Evolutionary conservation across 2,113 vertebrate species (phyloP).

Genomic region (Hassar affinis): DNA sequence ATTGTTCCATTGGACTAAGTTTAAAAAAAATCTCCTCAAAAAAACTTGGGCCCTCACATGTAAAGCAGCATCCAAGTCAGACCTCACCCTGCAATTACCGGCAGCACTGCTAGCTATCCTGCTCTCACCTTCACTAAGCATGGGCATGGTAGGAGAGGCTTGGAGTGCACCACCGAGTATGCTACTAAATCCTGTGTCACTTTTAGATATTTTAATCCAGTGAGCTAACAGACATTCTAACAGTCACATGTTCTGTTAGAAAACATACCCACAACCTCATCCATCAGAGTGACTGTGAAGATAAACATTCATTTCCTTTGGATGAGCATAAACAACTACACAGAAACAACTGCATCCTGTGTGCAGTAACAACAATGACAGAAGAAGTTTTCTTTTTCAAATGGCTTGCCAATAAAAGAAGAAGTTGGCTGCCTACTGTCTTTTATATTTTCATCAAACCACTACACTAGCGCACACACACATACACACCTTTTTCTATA

Average conservation of each 20-base stretch:
- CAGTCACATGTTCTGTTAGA: conserved; percentile 13
- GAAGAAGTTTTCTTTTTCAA: neutral
- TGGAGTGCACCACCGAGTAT: neutral
- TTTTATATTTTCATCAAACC: conserved; percentile 30
- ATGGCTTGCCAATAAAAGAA: neutral
- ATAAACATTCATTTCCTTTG: conserved; percentile 41
- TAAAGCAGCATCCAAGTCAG: conserved; percentile 55
- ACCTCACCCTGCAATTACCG: conserved; percentile 68
- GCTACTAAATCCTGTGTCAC: conserved; percentile 22
- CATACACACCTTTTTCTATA: conserved; percentile 28
- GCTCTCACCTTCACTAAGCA: conserved; percentile 20
- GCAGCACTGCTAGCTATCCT: conserved; percentile 45
- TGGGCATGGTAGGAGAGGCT: neutral
- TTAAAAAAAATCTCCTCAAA: neutral
- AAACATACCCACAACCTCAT: conserved; percentile 1
- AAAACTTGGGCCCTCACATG: conserved; percentile 3
- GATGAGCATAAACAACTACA: conserved; percentile 27
- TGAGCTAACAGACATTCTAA: conserved; percentile 41
- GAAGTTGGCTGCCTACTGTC: conserved; percentile 4
- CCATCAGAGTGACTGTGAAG: neutral
- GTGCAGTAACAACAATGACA: neutral
- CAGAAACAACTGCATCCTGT: neutral
- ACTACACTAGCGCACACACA: conserved; percentile 24
- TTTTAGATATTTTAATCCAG: conserved; percentile 9
- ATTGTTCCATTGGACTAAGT: conserved; percentile 42